These are phyloP conservation scores for Phainopepla nitens DNA, from an alignment of 2,113 vertebrate species.

Conservation along the genomic window DNA sequence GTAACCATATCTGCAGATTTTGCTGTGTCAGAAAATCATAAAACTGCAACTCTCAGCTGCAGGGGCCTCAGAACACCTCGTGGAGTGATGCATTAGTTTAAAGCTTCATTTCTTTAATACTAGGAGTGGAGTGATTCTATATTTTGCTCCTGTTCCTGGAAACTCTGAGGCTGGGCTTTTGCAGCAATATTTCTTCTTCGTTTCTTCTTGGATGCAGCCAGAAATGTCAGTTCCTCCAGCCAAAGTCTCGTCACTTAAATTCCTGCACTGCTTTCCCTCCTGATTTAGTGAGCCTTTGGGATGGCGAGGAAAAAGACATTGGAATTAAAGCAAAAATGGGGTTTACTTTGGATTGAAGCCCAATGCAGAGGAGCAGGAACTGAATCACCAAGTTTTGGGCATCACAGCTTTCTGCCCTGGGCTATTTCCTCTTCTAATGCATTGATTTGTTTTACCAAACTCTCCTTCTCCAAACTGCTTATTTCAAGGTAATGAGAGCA, in stretches of 20 bases:
- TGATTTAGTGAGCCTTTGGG: background rate
- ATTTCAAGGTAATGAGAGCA: background rate
- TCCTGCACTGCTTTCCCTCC: background rate
- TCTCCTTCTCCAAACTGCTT: slow-evolving; percentile 5
- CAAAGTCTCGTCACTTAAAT: background rate
- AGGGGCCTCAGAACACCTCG: background rate
- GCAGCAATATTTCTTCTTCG: background rate
- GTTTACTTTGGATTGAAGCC: background rate
- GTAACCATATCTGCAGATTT: rapidly evolving
- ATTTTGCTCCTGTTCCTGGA: background rate
- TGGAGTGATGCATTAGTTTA: too few species aligned
- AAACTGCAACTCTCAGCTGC: background rate
- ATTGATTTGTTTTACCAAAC: background rate
- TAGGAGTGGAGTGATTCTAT: background rate
- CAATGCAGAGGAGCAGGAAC: background rate
- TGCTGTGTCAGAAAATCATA: background rate
- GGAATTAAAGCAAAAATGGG: background rate
- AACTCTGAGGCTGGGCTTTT: background rate
- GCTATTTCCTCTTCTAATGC: background rate
- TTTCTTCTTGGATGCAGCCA: background rate
- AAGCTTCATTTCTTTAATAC: background rate
- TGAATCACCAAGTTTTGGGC: rapidly evolving
- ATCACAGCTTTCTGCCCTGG: background rate
- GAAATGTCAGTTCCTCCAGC: rapidly evolving
- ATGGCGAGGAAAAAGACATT: rapidly evolving